Evolutionary conservation across 2,797 vertebrate species (phyloP), one percentile per base, ranked within the genome.

Genomic region (Cyprinodon diabolis): DNA sequence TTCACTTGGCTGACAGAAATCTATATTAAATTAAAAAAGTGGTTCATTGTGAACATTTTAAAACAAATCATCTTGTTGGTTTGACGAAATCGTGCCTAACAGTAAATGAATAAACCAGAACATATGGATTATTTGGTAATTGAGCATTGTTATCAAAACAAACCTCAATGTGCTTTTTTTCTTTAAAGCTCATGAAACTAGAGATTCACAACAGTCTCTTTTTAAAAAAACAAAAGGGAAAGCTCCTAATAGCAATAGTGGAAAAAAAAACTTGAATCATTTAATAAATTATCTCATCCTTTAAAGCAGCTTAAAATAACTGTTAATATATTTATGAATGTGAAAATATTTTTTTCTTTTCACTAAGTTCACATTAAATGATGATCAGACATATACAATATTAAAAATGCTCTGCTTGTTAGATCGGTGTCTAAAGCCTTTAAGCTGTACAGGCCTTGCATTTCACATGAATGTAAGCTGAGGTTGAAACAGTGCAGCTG

Each of bases 401-500:
- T 37, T 10, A 17, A 51, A 66, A 0, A 54, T 19, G 4, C 43
- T 67, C 10, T 23, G 51, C 37, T 68, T 83, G 9, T 70, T 66
- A 63, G 37, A 75, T 71, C 48, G 70, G 43, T 63, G 60, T 35
- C 69, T 55, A 63, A 66, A 74, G 68, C 6, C 75, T 76, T 78
- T 51, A 70, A 51, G 49, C 66, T 60, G 66, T 58, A 57, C 1
- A 4, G 65, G 56, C 1, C 48, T 47, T 74, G 71, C 1, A 17
- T 49, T 62, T 66, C 65, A 70, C 54, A 82, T 80, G 56, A 63
- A 25, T 75, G 65, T 72, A 15, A 57, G 66, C 72, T 23, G 67
- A n/a, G 68, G 78, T 74, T 62, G 56, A 48, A 68, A 75, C 0
- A 68, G 72, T 80, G 80, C 72, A 78, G 70, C 82, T 90, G 84